These are phyloP conservation scores for Alcedo quadribrachys DNA, from an alignment of 2,797 vertebrate species.

Conservation along the genomic window DNA sequence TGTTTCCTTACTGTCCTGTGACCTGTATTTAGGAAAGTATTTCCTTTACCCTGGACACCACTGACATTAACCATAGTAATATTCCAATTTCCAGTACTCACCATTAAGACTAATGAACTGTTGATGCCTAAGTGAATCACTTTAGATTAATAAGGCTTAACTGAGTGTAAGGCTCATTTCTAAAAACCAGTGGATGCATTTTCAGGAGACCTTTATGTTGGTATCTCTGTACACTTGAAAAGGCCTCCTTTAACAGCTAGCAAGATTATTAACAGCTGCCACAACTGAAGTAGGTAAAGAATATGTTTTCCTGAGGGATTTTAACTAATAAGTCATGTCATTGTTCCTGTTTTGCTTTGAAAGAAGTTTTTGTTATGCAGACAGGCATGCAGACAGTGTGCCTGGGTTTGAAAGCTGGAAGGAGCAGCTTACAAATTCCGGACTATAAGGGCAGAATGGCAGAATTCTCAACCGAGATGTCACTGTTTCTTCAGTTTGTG, in stretches of 20 bases:
- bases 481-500: background rate
- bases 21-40: background rate
- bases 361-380: background rate
- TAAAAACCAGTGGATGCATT: background rate
- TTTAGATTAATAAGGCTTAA: constrained; percentile 38
- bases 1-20: background rate
- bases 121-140: constrained; percentile 29
- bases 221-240: background rate
- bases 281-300: constrained; percentile 17
- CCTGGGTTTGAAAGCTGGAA: background rate
- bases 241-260: background rate
- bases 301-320: background rate
- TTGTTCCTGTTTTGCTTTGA: constrained; percentile 21
- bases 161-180: background rate
- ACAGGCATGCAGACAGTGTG: background rate
- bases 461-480: background rate
- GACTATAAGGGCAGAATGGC: background rate
- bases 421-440: background rate
- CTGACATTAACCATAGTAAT: background rate
- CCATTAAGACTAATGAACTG: background rate
- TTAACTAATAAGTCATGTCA: constrained; percentile 15
- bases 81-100: background rate
- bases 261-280: background rate
- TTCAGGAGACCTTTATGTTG: constrained; percentile 2
- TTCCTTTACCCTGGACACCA: background rate